Conservation (phyloP, 1,140 invertebrate species). For the Heliothis subflexa region DNA sequence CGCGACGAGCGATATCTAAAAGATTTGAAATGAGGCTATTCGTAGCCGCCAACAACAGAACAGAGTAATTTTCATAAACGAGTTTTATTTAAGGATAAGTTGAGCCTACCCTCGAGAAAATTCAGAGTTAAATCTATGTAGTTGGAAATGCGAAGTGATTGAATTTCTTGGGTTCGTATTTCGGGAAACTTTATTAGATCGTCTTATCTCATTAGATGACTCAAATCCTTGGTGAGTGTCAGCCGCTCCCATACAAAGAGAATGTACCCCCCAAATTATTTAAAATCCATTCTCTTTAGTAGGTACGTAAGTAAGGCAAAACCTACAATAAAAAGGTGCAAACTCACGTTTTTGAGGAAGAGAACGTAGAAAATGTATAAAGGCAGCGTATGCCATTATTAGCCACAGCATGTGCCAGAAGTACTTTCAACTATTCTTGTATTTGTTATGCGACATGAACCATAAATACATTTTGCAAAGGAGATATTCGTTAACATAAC, state of each 20-base stretch:
- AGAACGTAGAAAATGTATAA: no score
- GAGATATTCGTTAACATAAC: no score
- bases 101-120: slow-evolving; percentile 26
- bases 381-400: no score
- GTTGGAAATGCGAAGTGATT: slow-evolving; percentile 28
- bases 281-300: no score
- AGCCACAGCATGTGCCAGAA: no score
- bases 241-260: neutral
- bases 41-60: neutral
- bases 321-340: no score
- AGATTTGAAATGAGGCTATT: neutral
- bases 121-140: slow-evolving; percentile 20
- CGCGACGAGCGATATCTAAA: neutral
- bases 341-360: no score
- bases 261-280: no score
- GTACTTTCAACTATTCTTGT: no score
- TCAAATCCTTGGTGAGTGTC: slow-evolving; percentile 10
- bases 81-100: slow-evolving; percentile 6
- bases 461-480: no score
- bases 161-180: slow-evolving; percentile 39
- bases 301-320: no score
- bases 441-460: no score
- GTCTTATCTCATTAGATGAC: slow-evolving; percentile 31
- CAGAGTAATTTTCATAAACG: neutral
- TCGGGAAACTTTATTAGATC: slow-evolving; percentile 27